phyloP scores from a whole-genome alignment of 1,140 invertebrate species.

The Homalodisca vitripennis region DNA sequence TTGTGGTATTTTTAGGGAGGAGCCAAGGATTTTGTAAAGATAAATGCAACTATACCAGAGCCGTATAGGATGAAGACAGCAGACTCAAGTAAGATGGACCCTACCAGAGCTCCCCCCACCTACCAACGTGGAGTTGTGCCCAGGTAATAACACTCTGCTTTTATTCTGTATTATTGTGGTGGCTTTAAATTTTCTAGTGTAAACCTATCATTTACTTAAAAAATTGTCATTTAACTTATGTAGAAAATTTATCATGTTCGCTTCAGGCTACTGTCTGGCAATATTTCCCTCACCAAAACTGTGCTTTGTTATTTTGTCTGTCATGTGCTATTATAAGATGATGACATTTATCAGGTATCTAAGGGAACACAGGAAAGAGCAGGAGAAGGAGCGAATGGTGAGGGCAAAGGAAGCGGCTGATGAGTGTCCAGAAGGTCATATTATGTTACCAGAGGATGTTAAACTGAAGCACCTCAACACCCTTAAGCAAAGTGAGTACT shows the following conservation, averaged over 20 bases:
- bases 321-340: too few species aligned
- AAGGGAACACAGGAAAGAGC: slow-evolving; percentile 15
- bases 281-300: too few species aligned
- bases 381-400: neutral
- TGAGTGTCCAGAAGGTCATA: slow-evolving; percentile 18
- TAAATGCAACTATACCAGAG: slow-evolving; percentile 9
- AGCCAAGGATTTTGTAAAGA: slow-evolving; percentile 10
- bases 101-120: neutral
- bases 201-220: too few species aligned
- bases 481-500: neutral
- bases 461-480: slow-evolving; percentile 11
- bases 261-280: too few species aligned
- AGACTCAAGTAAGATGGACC: slow-evolving; percentile 1
- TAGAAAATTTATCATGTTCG: too few species aligned
- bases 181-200: too few species aligned
- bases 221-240: too few species aligned
- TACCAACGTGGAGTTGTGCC: slow-evolving; percentile 8
- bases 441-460: neutral
- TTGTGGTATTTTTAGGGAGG: neutral
- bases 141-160: neutral
- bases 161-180: too few species aligned
- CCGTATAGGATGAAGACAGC: neutral
- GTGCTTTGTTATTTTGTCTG: too few species aligned
- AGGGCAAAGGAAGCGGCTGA: neutral
- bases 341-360: too few species aligned